Evolutionary conservation across 2,113 vertebrate species (phyloP), one percentile per base, ranked within the genome.

Genomic region (Polypterus bichir): DNA sequence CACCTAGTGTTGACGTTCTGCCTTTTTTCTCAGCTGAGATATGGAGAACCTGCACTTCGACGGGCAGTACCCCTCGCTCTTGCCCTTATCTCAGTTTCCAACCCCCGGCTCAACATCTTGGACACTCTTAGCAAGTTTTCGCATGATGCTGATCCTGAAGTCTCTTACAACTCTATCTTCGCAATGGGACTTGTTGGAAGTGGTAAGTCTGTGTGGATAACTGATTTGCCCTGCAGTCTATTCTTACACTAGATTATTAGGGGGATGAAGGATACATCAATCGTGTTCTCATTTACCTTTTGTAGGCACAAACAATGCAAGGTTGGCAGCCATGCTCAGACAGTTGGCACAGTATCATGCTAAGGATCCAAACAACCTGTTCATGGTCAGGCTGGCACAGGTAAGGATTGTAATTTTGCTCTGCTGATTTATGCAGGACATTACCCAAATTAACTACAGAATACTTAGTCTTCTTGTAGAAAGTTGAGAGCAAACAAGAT

Each of bases 131-230:
- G 96, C 90, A 99, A 99, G 75, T 99, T 99, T 71, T 99, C 96
- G 58, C 96, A 99, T 0, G 96, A 99, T 0, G 95, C 96, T 51
- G 96, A 99, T 68, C 91, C 96, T 0, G 96, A 99, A 73, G 96
- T 99, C 48, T 94, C 95, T 3, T 95, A 99, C 78, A 99, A 99
- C 71, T 97, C 95, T 64, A 98, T 99, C 74, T 99, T 99, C 67
- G 96, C 96, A 70, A 99, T 98, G 96, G 96, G 96, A 76, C 94
- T 99, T 92, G 95, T 99, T 72, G 96, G 96, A 82, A 99, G 96
- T 1, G 96, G 96, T 98, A 71, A 89, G 93, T 79, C 48, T n/a
- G 49, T 7, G 9, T 7, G 6, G 54, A 55, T 5, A 5, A 10
- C 10, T 61, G 51, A 4, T 60, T 44, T 59, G 2, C 9, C 5